These are phyloP conservation scores for Eulithis testata DNA, from an alignment of 2,888 invertebrate genomes.

Conservation along the genomic window DNA sequence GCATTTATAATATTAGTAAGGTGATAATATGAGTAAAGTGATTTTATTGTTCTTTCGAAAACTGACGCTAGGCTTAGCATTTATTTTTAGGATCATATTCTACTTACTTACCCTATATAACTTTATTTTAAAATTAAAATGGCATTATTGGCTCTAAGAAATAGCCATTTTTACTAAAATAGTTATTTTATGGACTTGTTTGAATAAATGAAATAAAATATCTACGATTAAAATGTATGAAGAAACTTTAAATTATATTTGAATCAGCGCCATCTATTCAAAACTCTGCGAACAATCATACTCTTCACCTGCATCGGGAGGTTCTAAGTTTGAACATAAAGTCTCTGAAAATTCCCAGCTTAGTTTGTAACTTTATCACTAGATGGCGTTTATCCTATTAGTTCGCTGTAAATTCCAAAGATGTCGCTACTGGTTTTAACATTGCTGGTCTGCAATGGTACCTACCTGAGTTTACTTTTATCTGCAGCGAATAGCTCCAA, in stretches of 20 bases:
- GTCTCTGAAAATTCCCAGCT: not conserved
- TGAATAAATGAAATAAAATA: too few species aligned
- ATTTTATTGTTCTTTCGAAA: too few species aligned
- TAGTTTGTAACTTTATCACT: slow-evolving; percentile 13
- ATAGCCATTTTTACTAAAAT: too few species aligned
- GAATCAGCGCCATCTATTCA: slow-evolving; percentile 36
- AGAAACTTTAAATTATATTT: not conserved
- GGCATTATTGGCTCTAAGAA: too few species aligned
- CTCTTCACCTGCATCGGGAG: not conserved
- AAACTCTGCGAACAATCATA: slow-evolving; percentile 15
- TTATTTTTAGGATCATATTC: too few species aligned
- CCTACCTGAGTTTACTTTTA: not conserved
- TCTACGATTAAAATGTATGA: not conserved
- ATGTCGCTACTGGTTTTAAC: slow-evolving; percentile 5
- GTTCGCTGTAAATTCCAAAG: slow-evolving; percentile 5
- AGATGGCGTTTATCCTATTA: slow-evolving; percentile 17
- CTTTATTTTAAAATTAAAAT: too few species aligned
- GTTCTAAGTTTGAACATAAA: slow-evolving; percentile 11
- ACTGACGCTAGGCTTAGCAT: too few species aligned
- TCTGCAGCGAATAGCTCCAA: not conserved
- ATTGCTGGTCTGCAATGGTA: not conserved
- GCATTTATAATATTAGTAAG: too few species aligned
- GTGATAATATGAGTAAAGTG: too few species aligned
- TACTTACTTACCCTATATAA: too few species aligned
- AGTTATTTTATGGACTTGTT: too few species aligned